Evolutionary conservation across 1,140 invertebrate species (phyloP), one percentile per base, ranked within the genome.

Genomic region (Batillaria attramentaria): DNA sequence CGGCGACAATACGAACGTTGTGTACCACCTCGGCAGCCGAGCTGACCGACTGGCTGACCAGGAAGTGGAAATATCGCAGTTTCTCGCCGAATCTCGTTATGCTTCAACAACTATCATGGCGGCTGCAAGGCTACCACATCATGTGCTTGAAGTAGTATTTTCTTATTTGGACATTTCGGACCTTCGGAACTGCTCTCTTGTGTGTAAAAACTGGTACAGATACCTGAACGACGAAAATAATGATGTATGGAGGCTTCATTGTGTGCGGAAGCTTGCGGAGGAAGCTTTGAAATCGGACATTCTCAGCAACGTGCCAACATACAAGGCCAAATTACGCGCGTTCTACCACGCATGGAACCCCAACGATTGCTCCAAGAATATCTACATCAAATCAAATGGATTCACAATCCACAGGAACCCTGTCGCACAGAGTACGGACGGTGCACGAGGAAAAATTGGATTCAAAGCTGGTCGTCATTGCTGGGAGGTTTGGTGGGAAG

Each of bases 401-500:
- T 99, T 99, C 89, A 99, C 98, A 10, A 92, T 99, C 83, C 98
- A 99, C 92, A 94, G 97, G 92, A 99, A 99, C 92, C 98, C 98
- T 43, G 96, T 99, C 39, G 98, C 98, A 41, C 98, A 99, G 92
- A 99, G 97, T 92, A 99, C 98, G 75, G 98, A 99, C 92, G 97
- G 96, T 42, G 96, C 97, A 74, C 93, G 97, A 89, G 96, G 96
- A 20, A 99, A 98, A 93, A 95, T 98, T 86, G 93, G 98, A 1
- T 99, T 99, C 88, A 92, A 94, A 81, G 94, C 95, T 88, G 98
- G 98, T 8, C 93, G 98, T 82, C 98, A 99, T 92, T 96, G 97
- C 4, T 99, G 98, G 97, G 97, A 99, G 92, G 95, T 99, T 0
- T 97, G 98, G 89, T 99, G 98, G 98, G 97, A 99, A 93, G 98